Evolutionary conservation across 2,797 vertebrate species (phyloP).

Genomic region (Malurus splendens): DNA sequence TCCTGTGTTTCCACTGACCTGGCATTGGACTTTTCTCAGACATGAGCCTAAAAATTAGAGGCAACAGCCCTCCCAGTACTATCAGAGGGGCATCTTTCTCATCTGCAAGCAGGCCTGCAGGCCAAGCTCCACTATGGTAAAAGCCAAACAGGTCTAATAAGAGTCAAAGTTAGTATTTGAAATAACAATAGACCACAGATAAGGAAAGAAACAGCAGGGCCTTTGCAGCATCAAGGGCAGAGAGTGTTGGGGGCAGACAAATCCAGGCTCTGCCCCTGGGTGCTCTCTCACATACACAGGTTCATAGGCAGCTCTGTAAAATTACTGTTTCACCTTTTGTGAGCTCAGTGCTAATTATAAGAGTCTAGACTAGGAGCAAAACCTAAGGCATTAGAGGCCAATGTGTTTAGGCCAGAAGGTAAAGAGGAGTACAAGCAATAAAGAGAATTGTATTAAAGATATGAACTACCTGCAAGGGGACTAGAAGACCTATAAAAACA

Average conservation of each 20-base stretch:
- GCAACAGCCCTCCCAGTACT: neutral
- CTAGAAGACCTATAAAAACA: conserved; percentile 38
- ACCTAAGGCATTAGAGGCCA: neutral
- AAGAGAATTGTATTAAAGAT: conserved; percentile 51
- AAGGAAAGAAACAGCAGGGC: neutral
- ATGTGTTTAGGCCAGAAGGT: conserved; percentile 20
- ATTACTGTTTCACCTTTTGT: neutral
- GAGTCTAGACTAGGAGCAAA: neutral
- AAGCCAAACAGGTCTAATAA: neutral
- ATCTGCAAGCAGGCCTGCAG: neutral
- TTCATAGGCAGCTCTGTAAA: neutral
- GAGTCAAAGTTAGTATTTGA: neutral
- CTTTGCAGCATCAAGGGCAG: neutral
- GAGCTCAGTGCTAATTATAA: conserved; percentile 18
- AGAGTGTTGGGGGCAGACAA: neutral
- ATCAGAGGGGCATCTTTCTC: neutral
- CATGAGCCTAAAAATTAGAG: neutral
- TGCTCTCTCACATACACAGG: neutral
- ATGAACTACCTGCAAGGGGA: conserved; percentile 32
- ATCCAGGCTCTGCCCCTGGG: neutral
- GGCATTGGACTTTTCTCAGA: neutral
- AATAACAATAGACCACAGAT: neutral
- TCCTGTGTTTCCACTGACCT: neutral
- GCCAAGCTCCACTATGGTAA: neutral
- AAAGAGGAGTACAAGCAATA: conserved; percentile 48